Base-by-base conservation (phyloP, 2,113 vertebrate species). In the Colossoma macropomum region DNA sequence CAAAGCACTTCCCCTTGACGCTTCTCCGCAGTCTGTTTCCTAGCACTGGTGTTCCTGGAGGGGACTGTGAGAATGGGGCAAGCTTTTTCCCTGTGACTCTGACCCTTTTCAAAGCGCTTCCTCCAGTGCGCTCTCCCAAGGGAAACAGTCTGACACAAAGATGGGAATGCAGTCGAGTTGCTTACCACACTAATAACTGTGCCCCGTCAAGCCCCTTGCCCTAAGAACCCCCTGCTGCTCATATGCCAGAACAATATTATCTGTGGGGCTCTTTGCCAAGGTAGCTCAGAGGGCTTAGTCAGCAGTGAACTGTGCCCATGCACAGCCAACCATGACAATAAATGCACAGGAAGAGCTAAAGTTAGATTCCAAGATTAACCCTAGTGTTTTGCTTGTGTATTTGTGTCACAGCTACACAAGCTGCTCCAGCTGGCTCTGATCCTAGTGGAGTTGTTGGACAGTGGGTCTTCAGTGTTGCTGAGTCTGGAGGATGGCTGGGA, bases 401-500 rank as follows among this genome's bases (percentile, higher is more conserved):
- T 54, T 93, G 88, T 88, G 80, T 63, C 66, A 71, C 90, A 99
- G 98, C 95, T 99, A 90, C 97, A 99, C 92, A 97, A 96, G 91
- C 92, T 99, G 89, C 88, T 99, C 93, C 97, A 99, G 19, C 92
- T 99, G 93, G 94, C 95, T 62, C 88, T 97, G 80, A 93, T 97
- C 86, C 91, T 97, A 82, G 96, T 97, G 83, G 97, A 98, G 90
- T 95, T 99, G 45, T 93, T 99, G 86, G 97, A 99, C 90, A 96
- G 93, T 73, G 97, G 98, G 77, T 99, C 97, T 62, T 99, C 98
- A 27, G 97, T 96, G 83, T 91, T 99, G 89, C 92, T 99, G 90
- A 97, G 97, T 92, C 93, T 99, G 90, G 98, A 99, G 92, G 98
- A 99, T 81, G 98, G 98, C 89, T 99, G 98, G 98, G 98, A 99